Conservation (phyloP, 2,888 invertebrate species). For the Notocelia uddmanniana region DNA sequence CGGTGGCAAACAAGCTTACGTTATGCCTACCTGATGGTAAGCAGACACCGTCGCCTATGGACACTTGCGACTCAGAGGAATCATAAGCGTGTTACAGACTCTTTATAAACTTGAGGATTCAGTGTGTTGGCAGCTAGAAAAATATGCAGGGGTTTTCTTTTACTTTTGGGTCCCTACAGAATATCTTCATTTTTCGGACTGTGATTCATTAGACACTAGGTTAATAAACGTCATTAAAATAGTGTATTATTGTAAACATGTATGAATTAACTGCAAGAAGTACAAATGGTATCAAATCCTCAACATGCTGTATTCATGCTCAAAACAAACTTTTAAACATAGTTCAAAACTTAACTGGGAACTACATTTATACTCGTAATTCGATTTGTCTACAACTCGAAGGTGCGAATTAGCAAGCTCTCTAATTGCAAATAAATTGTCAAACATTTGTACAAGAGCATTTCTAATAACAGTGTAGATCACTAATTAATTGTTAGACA, state of each 20-base stretch:
- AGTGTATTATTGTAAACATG: background rate
- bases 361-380: constrained; percentile 27
- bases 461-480: constrained; percentile 7
- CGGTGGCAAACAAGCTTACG: too few relatives aligned
- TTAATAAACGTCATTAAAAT: too few relatives aligned
- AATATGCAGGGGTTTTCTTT: background rate
- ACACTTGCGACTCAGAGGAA: too few relatives aligned
- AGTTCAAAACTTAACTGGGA: constrained; percentile 24
- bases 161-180: background rate
- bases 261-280: background rate
- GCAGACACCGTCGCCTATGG: too few relatives aligned
- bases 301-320: constrained; percentile 24
- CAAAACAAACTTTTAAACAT: constrained; percentile 16
- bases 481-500: background rate
- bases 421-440: constrained; percentile 37
- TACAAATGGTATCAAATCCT: background rate
- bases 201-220: too few relatives aligned
- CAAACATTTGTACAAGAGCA: constrained; percentile 17
- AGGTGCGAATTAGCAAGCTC: constrained; percentile 42
- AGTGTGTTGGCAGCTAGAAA: too few relatives aligned
- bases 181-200: too few relatives aligned
- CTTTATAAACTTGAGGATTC: too few relatives aligned
- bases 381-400: constrained; percentile 42
- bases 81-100: too few relatives aligned
- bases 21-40: too few relatives aligned